A percentile compares a stretch with the other conserved stretches of the same genome.
Conservation (phyloP, 1,140 invertebrate species). For the Orius laevigatus region DNA sequence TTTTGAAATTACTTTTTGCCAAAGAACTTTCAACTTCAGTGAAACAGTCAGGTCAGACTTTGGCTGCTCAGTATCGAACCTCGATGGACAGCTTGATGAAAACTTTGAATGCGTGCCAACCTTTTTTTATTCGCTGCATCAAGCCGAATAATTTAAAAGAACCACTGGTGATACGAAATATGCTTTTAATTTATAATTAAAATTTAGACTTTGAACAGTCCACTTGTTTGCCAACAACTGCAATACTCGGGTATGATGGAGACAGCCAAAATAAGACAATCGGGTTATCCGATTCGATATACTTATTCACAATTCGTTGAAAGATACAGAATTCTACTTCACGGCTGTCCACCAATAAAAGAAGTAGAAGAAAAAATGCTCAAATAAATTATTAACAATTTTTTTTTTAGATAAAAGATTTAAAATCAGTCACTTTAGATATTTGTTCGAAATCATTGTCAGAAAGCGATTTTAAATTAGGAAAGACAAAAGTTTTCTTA, state of each 20-base stretch:
- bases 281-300: slow-evolving; percentile 95
- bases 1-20: slow-evolving; percentile 77
- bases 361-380: slow-evolving; percentile 36
- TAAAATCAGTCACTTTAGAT: slow-evolving; percentile 62
- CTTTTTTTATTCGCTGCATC: slow-evolving; percentile 97
- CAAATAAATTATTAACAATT: not conserved
- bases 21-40: slow-evolving; percentile 89
- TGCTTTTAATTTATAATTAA: not conserved
- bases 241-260: slow-evolving; percentile 99
- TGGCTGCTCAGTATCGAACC: slow-evolving; percentile 95
- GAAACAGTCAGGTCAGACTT: slow-evolving; percentile 78
- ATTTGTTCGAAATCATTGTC: slow-evolving; percentile 84
- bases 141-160: slow-evolving; percentile 98
- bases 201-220: slow-evolving; percentile 78
- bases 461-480: slow-evolving; percentile 89
- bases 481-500: slow-evolving; percentile 94
- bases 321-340: slow-evolving; percentile 84
- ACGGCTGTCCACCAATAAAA: slow-evolving; percentile 81
- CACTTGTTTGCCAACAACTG: slow-evolving; percentile 86
- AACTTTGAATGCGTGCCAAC: slow-evolving; percentile 84
- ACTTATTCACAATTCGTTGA: slow-evolving; percentile 94
- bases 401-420: slow-evolving; percentile 51
- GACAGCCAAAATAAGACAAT: slow-evolving; percentile 89
- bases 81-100: slow-evolving; percentile 91
- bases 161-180: slow-evolving; percentile 53